phyloP scores from a whole-genome alignment of 2,797 vertebrate genomes.

The Sardinella longiceps region DNA sequence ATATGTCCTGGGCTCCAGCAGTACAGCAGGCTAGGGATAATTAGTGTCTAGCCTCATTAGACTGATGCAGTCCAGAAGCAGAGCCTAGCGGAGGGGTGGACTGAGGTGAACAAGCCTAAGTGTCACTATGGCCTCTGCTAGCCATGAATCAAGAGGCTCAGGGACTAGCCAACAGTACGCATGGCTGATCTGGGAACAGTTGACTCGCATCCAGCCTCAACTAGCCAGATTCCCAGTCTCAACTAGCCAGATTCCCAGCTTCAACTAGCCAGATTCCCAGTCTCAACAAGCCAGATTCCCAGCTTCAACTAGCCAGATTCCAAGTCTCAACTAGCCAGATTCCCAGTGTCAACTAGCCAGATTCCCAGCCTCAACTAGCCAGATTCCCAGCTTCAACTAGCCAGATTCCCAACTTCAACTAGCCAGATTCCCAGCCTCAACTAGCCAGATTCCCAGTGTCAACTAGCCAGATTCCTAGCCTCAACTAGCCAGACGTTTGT shows the following conservation, averaged over 20 bases:
- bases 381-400: no score
- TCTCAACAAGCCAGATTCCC: not conserved
- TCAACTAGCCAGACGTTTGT: no score
- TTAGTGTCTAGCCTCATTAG: constrained; percentile 61
- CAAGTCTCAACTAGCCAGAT: no score
- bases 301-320: no score
- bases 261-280: not conserved
- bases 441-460: no score
- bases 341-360: no score
- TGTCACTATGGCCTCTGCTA: constrained; percentile 41
- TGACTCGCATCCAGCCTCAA: no score
- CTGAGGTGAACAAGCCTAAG: constrained; percentile 58
- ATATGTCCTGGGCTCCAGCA: constrained; percentile 37
- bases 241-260: not conserved
- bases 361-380: no score
- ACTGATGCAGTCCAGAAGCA: constrained; percentile 53
- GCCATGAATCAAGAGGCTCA: not conserved
- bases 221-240: not conserved
- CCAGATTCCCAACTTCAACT: no score
- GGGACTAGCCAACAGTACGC: not conserved
- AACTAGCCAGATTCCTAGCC: no score
- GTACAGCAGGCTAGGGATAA: constrained; percentile 20
- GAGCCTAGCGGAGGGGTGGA: constrained; percentile 49
- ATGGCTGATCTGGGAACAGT: not conserved
- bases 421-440: no score